These are phyloP conservation scores for Gopherus flavomarginatus DNA, from an alignment of 2,113 vertebrate species.

Conservation along the genomic window DNA sequence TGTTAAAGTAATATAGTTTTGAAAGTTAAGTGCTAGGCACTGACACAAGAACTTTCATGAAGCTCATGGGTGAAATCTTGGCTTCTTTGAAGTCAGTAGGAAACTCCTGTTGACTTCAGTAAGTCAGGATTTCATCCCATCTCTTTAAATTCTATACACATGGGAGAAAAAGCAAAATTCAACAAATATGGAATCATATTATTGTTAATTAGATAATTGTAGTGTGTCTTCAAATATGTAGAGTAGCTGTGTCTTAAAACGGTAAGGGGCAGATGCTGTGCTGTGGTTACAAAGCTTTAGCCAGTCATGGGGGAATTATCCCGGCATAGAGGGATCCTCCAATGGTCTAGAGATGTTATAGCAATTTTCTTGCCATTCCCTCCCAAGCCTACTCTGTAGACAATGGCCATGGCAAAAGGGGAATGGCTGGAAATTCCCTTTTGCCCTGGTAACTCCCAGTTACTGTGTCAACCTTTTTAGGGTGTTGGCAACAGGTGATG, in stretches of 20 bases:
- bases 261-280: background rate
- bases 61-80: too few species aligned
- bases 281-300: background rate
- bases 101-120: too few species aligned
- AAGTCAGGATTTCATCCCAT: background rate
- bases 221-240: background rate
- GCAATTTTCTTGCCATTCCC: too few species aligned
- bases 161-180: background rate
- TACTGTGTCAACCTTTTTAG: background rate
- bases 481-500: background rate
- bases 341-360: too few species aligned
- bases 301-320: background rate
- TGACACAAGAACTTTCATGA: background rate
- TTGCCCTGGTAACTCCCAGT: background rate
- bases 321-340: too few species aligned
- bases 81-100: too few species aligned
- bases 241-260: background rate
- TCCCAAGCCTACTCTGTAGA: too few species aligned
- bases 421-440: too few species aligned
- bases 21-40: background rate
- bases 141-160: background rate
- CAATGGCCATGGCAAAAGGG: too few species aligned
- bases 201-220: too few species aligned
- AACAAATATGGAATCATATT: background rate
- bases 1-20: too few species aligned